Evolutionary conservation across 2,113 vertebrate genomes (phyloP), one percentile per base, ranked within the genome.

Genomic region (Cyphomyrus discorhynchus): DNA sequence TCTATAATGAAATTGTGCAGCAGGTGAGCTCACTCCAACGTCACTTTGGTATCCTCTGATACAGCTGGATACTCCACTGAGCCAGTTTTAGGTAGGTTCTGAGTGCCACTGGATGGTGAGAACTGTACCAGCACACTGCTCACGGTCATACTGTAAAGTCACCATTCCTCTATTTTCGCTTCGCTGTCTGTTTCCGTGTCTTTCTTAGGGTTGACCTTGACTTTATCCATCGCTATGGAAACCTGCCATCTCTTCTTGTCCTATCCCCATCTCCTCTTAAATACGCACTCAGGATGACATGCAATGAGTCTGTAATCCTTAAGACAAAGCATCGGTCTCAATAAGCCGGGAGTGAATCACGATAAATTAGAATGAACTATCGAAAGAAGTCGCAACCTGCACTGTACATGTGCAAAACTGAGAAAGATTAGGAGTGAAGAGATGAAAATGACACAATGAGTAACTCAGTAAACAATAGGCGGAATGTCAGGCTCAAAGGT

Each of bases 201-300:
- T 93, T 94, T 95, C 93, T 93, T 91, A 90, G 88, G 90, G 91
- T 93, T 94, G 91, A 90, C 90, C 91, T 53, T 90, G 91, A 90
- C 91, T 91, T 92, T 42, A 87, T 45, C 83, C 92, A 92, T 95
- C 90, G n/a, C 94, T 91, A 94, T 94, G 92, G 94, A 93, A 94
- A 95, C 94, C 91, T 90, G 91, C 92, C 89, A 88, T 90, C 74
- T 92, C 92, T 91, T 88, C 90, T 27, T 53, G 8, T 46, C 24
- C 82, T 6, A 62, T 82, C 56, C 50, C 58, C 17, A 88, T 83
- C 56, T 74, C 52, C 66, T 52, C 89, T 49, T 74, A 47, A 8
- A 35, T 21, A 1, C 70, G 86, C 35, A 90, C 89, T 89, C 58
- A 66, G 90, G 90, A 91, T 92, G 91, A 85, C 66, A 92, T 88